Base-by-base conservation (phyloP, 1,140 invertebrate species). In the Phymorhynchus buccinoides region DNA sequence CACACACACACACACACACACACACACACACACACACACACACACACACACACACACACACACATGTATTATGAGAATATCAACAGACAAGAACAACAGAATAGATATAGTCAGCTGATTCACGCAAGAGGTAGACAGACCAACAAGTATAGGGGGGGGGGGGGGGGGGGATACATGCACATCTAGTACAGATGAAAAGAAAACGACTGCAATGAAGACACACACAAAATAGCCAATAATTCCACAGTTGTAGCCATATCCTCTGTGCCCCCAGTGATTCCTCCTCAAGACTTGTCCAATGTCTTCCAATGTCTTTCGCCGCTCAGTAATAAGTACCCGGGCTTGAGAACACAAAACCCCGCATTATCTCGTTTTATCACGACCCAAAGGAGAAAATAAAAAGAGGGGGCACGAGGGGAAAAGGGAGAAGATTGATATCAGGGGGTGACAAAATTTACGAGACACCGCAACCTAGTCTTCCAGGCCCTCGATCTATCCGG, bases 361-460 rank as follows among this genome's bases (percentile, higher is more conserved):
- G 37, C 73, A 75, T 75, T 75, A 75, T 41, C 73, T 37, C 73
- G 37, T 75, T 75, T 75, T 75, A 75, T 75, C 73, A 41, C 73
- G 35, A 75, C 14, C 32, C 18, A 75, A 75, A 75, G 37, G 73
- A 75, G 73, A 75, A 75, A 75, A 75, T 75, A 75, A 75, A 75
- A 75, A 75, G 73, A 75, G 32, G 73, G 73, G 32, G 73, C 41
- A 2, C 39, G 18, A 16, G 73, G 73, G 68, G 18, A 35, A 75
- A 41, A 71, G 68, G 37, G 37, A 75, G 37, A 37, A 75, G 73
- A 75, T 75, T 75, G 42, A 75, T 75, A 75, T 75, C 73, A 41
- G 73, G 73, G n/a, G 73, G 73, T 75, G 73, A 41, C 35, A 75
- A 75, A 75, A 75, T 75, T 75, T 75, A 75, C 73, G 73, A 75